Evolutionary conservation across 1,140 invertebrate genomes (phyloP), one percentile per base, ranked within the genome.

Genomic region (Choristoneura fumiferana): DNA sequence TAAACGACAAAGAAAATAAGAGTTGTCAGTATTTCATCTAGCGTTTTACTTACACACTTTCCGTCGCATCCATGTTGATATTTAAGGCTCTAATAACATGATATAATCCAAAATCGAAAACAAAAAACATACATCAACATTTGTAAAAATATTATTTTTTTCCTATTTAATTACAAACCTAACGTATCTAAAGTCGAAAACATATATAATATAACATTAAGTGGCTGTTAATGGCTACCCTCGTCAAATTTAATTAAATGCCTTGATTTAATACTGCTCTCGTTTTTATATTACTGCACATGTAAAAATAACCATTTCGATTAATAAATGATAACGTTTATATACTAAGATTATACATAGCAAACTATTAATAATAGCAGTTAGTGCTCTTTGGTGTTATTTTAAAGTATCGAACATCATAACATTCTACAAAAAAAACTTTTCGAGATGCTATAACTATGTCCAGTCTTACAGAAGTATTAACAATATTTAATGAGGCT

Each of bases 271-370:
- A 29, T 49, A 45, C 40, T 49, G 43, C 12, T 33, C 22, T 29
- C 22, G 18, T n/a, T 17, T 49, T 49, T n/a, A 49, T 49, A 12
- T 15, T 49, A 49, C 1, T 45, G 10, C 18, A n/a, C 18, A 45
- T n/a, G 40, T 45, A 45, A 45, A 45, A 45, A 22, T 6, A 33
- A 12, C 9, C 3, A 12, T 10, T 33, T 49, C n/a, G 40, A 17
- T 18, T 10, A 17, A 45, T 45, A 45, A 22, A 29, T 10, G 40
- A 45, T 45, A 45, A 29, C 9, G 29, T 49, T 43, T 43, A 49
- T 22, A 29, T 49, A 49, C 22, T 49, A 49, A 33, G 43, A 49
- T 49, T 49, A 49, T 49, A 49, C 43, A 49, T 49, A 22, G 43
- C 43, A 49, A 17, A 33, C 22, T 15, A 45, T 40, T 18, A 18